Evolutionary conservation across 2,888 invertebrate genomes (phyloP).

Genomic region (Zaprionus bogoriensis): DNA sequence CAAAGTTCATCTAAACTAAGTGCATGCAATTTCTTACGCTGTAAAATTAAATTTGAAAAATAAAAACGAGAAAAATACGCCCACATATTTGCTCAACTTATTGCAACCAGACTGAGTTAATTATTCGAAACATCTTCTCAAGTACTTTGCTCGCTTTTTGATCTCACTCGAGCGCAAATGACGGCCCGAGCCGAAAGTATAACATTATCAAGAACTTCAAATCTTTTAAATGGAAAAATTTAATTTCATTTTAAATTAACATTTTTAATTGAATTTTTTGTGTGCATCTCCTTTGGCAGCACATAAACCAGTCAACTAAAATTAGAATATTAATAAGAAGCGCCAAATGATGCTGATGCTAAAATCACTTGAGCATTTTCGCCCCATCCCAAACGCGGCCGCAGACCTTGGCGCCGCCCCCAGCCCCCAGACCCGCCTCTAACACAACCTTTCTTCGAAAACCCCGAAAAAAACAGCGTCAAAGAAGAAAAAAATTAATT

Average conservation of each 20-base stretch:
- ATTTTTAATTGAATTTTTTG: slow-evolving; percentile 70
- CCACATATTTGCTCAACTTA: no score
- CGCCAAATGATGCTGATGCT: slow-evolving; percentile 28
- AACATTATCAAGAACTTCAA: slow-evolving; percentile 18
- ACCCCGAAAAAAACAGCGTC: slow-evolving; percentile 10
- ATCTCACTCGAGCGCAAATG: neutral
- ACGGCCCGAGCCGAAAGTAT: neutral
- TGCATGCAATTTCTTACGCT: no score
- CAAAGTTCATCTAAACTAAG: no score
- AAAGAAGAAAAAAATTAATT: slow-evolving; percentile 64
- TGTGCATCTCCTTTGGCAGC: slow-evolving; percentile 29
- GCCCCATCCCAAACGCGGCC: neutral
- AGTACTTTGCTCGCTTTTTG: slow-evolving; percentile 1
- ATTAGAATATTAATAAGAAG: slow-evolving; percentile 63
- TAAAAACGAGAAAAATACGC: no score
- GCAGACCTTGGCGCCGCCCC: no score
- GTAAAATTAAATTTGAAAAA: no score
- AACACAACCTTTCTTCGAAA: slow-evolving; percentile 42
- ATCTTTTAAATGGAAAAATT: slow-evolving; percentile 22
- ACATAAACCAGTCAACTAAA: slow-evolving; percentile 62
- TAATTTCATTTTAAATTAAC: slow-evolving; percentile 31
- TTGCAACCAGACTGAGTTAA: neutral
- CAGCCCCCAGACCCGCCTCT: slow-evolving; percentile 6
- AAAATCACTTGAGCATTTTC: slow-evolving; percentile 63
- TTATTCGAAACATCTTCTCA: neutral